These are phyloP conservation scores for Gnathonemus longibarbis DNA, from an alignment of 2,113 vertebrate genomes.

Conservation along the genomic window DNA sequence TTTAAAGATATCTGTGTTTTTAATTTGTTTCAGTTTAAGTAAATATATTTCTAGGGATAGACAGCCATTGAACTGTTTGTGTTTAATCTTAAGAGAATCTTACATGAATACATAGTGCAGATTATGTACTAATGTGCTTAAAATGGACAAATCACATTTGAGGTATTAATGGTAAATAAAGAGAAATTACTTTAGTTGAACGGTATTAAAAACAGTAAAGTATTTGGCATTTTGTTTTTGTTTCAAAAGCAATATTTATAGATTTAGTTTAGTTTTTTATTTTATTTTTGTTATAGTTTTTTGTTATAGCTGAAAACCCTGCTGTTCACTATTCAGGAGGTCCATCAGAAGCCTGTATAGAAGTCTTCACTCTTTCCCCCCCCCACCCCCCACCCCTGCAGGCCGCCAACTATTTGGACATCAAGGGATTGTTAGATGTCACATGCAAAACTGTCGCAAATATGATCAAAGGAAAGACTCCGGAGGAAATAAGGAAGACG, in stretches of 20 bases:
- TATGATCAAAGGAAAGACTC: conserved; percentile 99
- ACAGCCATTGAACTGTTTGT: not conserved
- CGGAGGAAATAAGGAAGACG: conserved; percentile 98
- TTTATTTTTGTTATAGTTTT: not conserved
- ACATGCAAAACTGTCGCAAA: conserved; percentile 99
- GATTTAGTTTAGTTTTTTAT: not conserved
- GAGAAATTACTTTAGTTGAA: not conserved
- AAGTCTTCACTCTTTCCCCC: not conserved
- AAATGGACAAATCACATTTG: not conserved
- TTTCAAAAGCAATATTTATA: not conserved
- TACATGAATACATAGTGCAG: not conserved
- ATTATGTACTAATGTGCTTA: not conserved
- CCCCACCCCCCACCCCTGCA: conserved; percentile 35
- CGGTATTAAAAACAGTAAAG: not conserved
- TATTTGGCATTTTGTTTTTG: not conserved
- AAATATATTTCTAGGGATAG: not conserved
- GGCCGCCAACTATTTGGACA: conserved; percentile 99
- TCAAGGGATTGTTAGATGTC: conserved; percentile 97
- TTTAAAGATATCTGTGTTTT: no score
- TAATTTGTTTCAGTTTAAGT: not conserved
- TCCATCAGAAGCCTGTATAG: not conserved
- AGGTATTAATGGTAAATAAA: not conserved
- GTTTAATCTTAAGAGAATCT: not conserved
- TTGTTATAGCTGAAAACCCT: not conserved
- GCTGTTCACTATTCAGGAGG: not conserved